These are phyloP conservation scores for Megaceryle alcyon DNA, from an alignment of 2,797 vertebrate species.

Conservation along the genomic window DNA sequence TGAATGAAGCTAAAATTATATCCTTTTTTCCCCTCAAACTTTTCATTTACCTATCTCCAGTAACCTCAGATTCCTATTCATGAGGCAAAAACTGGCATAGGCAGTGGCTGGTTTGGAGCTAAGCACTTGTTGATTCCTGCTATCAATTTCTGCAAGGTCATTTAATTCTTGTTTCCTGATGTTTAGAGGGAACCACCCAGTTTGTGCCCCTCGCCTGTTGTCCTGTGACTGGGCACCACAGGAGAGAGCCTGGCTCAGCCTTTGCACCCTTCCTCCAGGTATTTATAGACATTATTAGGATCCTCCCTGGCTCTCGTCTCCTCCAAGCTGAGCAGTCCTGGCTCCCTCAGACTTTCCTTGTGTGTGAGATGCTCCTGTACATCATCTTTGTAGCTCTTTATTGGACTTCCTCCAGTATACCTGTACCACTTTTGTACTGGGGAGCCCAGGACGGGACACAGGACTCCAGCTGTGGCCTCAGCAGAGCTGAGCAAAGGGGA, in stretches of 20 bases:
- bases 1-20: background rate
- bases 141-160: background rate
- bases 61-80: background rate
- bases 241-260: too few relatives aligned
- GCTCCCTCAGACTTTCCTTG: too few relatives aligned
- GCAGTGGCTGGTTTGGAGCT: background rate
- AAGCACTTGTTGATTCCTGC: background rate
- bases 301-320: background rate
- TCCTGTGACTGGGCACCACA: too few relatives aligned
- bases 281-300: background rate
- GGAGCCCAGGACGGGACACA: too few relatives aligned
- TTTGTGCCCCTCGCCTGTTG: too few relatives aligned
- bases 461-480: background rate
- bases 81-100: background rate
- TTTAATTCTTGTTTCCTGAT: background rate
- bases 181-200: background rate
- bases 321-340: background rate
- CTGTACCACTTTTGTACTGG: too few relatives aligned
- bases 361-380: too few relatives aligned
- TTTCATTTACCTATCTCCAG: background rate
- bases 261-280: too few relatives aligned
- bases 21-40: background rate
- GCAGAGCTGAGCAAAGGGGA: background rate
- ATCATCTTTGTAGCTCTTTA: too few relatives aligned
- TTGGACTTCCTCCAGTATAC: too few relatives aligned